Conservation (phyloP, 2,797 vertebrate genomes). For the Sebastes matsubarae region DNA sequence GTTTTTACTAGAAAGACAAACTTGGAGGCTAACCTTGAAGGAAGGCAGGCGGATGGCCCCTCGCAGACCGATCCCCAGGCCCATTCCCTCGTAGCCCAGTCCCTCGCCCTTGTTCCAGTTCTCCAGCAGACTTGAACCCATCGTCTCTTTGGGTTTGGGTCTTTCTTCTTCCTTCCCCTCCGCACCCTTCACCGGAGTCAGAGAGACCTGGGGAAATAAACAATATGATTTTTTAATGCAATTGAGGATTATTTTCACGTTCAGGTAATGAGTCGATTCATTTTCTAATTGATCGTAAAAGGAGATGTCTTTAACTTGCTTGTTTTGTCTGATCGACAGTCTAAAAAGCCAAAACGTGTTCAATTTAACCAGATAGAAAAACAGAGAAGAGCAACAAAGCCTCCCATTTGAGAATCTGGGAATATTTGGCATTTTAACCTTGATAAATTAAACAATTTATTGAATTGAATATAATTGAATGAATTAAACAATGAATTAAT, state of each 20-base stretch:
- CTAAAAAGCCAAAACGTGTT: not conserved
- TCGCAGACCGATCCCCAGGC: conserved; percentile 91
- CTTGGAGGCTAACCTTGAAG: conserved; percentile 87
- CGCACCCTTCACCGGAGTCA: conserved; percentile 92
- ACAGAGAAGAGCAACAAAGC: not conserved
- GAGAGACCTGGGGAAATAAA: conserved; percentile 82
- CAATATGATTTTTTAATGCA: not conserved
- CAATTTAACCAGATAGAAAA: not conserved
- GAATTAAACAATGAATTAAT: not conserved
- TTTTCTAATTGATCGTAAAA: not conserved
- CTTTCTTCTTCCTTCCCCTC: conserved; percentile 93
- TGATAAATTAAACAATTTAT: not conserved
- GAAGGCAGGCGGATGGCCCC: conserved; percentile 96
- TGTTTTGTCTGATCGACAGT: not conserved
- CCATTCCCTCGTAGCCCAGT: conserved; percentile 93
- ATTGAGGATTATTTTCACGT: not conserved
- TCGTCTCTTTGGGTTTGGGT: conserved; percentile 92
- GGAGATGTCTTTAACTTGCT: not conserved
- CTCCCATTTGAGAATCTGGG: not conserved
- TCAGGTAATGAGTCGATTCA: not conserved
- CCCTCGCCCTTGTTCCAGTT: conserved; percentile 98
- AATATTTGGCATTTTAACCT: not conserved
- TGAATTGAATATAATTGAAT: not conserved
- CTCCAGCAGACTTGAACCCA: conserved; percentile 92
- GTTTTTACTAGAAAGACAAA: not conserved